Base-by-base conservation (phyloP, 2,797 vertebrate genomes). In the Gorsachius magnificus region DNA sequence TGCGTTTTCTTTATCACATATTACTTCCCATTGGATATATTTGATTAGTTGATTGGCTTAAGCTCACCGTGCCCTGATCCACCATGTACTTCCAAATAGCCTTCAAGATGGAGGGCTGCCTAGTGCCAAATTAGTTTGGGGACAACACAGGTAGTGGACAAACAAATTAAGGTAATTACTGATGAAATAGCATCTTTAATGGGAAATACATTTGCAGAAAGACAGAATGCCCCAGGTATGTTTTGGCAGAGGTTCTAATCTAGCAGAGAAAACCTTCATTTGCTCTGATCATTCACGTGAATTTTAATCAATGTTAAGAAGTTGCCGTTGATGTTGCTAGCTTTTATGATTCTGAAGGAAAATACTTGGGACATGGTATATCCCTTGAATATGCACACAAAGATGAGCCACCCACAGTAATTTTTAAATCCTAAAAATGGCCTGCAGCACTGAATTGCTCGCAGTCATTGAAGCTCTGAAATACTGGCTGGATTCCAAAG, bases 401-500 rank as follows among this genome's bases (percentile, higher is more conserved):
- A 87, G 6, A 80, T 25, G 28, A 92, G 64, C 36, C 15, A 80
- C 26, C 4, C 58, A 50, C 24, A 51, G 51, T 56, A 77, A 60
- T 68, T 93, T 80, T 83, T 45, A 57, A 74, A 91, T 63, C 18
- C 58, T 64, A 72, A 84, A 95, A 93, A 76, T 6, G 36, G 70
- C 54, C 65, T 38, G 26, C 29, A 71, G 54, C 16, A 69, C 18
- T 50, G 61, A 92, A 75, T 58, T 56, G 20, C 83, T 87, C 4
- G 0, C 50, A 75, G 78, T 57, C 50, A 68, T 6, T 83, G 70
- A 84, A 70, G 54, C 33, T 89, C 58, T 82, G 61, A 78, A 87
- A 90, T 46, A 50, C 57, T 82, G 77, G 50, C 63, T 82, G 54
- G 36, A 81, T 94, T 69, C 74, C 89, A 96, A 94, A 84, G 74